Percentiles rank a stretch among this genome's conserved stretches.
Evolutionary conservation across 1,140 invertebrate species (phyloP).

Genomic region (Zaprionus vittiger): DNA sequence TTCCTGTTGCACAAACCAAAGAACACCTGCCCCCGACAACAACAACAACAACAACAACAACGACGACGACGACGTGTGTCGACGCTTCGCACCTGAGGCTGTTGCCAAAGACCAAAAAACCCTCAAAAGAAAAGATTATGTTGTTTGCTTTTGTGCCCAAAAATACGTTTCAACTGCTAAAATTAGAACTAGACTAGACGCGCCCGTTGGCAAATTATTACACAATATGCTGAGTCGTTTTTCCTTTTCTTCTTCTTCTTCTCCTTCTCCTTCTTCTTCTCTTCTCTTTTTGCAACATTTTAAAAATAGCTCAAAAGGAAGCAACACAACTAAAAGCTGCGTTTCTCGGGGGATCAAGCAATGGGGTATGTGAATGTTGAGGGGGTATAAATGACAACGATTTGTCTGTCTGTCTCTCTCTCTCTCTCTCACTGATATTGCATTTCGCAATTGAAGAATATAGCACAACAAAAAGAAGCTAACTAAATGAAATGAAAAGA

Average conservation of each 20-base stretch:
- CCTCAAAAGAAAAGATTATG: slow-evolving; percentile 5
- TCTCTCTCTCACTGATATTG: slow-evolving; percentile 26
- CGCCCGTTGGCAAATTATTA: slow-evolving; percentile 54
- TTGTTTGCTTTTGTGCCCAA: slow-evolving; percentile 9
- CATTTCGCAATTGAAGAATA: slow-evolving; percentile 29
- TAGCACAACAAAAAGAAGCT: neutral
- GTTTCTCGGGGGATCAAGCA: neutral
- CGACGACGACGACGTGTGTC: slow-evolving; percentile 20
- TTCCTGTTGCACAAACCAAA: slow-evolving; percentile 33
- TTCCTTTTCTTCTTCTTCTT: neutral
- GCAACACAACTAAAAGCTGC: neutral
- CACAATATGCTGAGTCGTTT: slow-evolving; percentile 57
- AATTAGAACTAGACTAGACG: slow-evolving; percentile 68
- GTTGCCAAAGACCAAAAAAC: slow-evolving; percentile 40
- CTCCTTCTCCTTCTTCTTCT: neutral
- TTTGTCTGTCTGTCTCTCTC: neutral
- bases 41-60: neutral
- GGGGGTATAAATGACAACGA: slow-evolving; percentile 1
- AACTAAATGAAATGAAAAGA: slow-evolving; percentile 1
- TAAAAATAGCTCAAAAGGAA: slow-evolving; percentile 39
- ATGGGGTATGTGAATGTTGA: neutral
- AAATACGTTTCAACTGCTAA: slow-evolving; percentile 51
- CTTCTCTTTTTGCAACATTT: slow-evolving; percentile 1
- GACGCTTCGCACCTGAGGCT: slow-evolving; percentile 37
- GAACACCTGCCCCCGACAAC: slow-evolving; percentile 3